Conservation (phyloP, 2,797 vertebrate species). For the Dicrostonyx torquatus region DNA sequence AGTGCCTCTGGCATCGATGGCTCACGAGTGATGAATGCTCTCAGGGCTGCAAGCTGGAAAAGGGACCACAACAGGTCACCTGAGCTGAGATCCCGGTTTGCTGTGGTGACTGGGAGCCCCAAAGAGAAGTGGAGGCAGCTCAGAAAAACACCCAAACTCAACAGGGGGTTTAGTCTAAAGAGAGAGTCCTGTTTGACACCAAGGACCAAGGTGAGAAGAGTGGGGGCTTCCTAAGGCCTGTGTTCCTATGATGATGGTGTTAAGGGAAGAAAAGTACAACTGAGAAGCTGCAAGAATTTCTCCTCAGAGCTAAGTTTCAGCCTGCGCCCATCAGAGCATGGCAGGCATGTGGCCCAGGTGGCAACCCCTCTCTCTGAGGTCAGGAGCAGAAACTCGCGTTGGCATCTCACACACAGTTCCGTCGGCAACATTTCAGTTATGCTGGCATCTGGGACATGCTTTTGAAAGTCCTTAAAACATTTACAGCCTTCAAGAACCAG, state of each 20-base stretch:
- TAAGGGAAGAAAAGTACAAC: constrained; percentile 13
- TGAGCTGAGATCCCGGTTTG: neutral
- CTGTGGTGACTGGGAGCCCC: neutral
- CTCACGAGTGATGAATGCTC: neutral
- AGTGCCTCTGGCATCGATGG: neutral
- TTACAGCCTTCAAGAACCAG: neutral
- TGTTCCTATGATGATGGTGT: neutral
- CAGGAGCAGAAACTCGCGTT: neutral
- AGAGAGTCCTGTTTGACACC: neutral
- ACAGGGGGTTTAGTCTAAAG: neutral
- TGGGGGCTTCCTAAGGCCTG: too few species aligned
- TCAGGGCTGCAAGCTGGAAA: neutral
- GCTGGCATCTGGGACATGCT: neutral
- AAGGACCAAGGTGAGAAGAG: neutral
- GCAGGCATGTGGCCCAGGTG: neutral
- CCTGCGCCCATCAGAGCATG: neutral
- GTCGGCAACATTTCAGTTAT: neutral
- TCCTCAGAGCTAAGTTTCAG: neutral
- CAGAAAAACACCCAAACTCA: neutral
- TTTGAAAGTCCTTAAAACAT: constrained; percentile 5
- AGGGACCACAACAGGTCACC: neutral
- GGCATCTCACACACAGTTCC: neutral
- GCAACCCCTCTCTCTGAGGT: neutral
- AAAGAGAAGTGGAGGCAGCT: neutral
- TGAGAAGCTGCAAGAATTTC: constrained; percentile 18